A percentile compares a stretch with the other conserved stretches of the same genome.
These are phyloP conservation scores for Platichthys flesus DNA, from an alignment of 2,113 vertebrate genomes.

Conservation along the genomic window DNA sequence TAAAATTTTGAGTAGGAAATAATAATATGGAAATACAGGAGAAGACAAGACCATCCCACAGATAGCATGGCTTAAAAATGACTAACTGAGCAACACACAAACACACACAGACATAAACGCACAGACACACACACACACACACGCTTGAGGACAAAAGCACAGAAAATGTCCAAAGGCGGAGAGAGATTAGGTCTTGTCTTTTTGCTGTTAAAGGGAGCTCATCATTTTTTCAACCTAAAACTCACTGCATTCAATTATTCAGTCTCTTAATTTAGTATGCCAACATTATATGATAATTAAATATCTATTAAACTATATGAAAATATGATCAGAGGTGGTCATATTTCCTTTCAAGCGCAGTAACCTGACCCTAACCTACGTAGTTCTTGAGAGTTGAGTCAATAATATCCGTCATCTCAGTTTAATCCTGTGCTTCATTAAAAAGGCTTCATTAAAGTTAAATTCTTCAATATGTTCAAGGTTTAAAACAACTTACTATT, in stretches of 20 bases:
- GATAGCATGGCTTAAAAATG: not conserved
- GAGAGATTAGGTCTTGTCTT: not conserved
- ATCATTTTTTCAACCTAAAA: not conserved
- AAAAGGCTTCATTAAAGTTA: not conserved
- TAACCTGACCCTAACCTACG: not conserved
- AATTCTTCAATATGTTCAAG: too few relatives aligned
- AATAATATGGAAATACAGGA: not conserved
- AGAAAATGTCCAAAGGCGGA: not conserved
- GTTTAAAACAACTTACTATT: not conserved
- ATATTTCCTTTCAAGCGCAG: conserved; percentile 13
- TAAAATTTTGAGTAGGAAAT: too few relatives aligned
- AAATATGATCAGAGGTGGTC: not conserved
- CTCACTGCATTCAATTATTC: not conserved
- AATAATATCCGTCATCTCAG: too few relatives aligned
- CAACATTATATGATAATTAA: not conserved
- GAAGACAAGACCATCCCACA: not conserved
- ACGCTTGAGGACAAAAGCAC: not conserved
- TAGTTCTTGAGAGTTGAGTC: too few relatives aligned
- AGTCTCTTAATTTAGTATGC: too few relatives aligned
- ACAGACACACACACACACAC: not conserved
- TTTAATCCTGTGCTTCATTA: too few relatives aligned
- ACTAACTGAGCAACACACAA: not conserved
- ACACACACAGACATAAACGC: not conserved
- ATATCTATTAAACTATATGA: not conserved
- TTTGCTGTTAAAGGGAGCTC: not conserved